A percentile compares a stretch with the other conserved stretches of the same genome.
These are phyloP conservation scores for Platanista minor DNA, from an alignment of 2,113 vertebrate species.

Conservation along the genomic window DNA sequence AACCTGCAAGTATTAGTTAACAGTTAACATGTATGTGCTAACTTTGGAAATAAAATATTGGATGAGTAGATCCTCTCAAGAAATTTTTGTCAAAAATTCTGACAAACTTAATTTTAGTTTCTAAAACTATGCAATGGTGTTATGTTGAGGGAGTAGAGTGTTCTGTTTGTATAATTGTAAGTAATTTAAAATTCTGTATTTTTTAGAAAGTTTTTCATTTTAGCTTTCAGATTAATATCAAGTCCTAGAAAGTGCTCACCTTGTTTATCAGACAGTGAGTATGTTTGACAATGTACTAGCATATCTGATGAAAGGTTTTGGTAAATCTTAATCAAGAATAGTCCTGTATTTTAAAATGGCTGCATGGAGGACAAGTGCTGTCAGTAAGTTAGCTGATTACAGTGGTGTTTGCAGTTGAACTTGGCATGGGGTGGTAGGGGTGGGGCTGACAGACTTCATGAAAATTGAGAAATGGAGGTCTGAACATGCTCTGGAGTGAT, in stretches of 20 bases:
- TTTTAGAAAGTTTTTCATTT: not conserved
- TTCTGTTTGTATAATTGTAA: not conserved
- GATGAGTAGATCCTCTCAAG: not conserved
- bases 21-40: not conserved
- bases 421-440: not conserved
- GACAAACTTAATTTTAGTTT: not conserved
- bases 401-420: not conserved
- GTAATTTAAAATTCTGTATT: not conserved
- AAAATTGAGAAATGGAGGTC: not conserved
- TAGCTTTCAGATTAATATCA: not conserved
- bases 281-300: not conserved
- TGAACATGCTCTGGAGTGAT: not conserved
- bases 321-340: not conserved
- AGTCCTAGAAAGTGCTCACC: not conserved
- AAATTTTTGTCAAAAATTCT: not conserved
- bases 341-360: not conserved
- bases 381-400: not conserved
- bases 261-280: not conserved
- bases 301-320: not conserved
- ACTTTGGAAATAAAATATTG: not conserved
- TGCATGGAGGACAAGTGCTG: not conserved
- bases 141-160: not conserved
- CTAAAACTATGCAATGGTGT: not conserved
- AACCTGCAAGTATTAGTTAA: not conserved
- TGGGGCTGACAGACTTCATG: not conserved